Evolutionary conservation across 2,888 invertebrate species (phyloP), one percentile per base, ranked within the genome.

Genomic region (Penaeus monodon): DNA sequence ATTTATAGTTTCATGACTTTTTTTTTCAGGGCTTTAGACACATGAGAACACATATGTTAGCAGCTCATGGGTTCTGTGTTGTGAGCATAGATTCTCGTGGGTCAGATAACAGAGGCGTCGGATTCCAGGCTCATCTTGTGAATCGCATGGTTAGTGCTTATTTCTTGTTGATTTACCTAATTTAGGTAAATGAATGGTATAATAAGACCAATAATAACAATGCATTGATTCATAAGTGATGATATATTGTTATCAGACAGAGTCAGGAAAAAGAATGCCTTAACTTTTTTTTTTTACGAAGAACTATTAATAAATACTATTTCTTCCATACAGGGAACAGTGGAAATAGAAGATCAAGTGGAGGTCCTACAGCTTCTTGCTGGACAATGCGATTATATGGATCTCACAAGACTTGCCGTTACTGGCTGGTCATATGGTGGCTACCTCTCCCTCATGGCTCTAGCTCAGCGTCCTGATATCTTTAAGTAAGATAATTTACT

Each of bases 351-450:
- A 70, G 99, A 99, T 93, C 99, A 99, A 94, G 96, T 98, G 4
- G 98, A 99, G 93, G 98, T 98, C 0, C 93, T 99, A 80, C 95
- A 95, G 91, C 96, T 96, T 95, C 93, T 99, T 86, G 95, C 97
- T 0, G 95, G 96, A 90, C 95, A 95, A 90, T 94, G 96, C 7
- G 96, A 96, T 74, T 97, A 96, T 91, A 97, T 99, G 89, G 99
- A 99, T 92, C 94, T 98, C 94, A 95, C 94, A 91, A 94, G 99
- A 78, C 95, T 99, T 24, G 99, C 97, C 0, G 97, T 99, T 91
- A 98, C 98, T 92, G 99, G 99, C 0, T 99, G 99, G 99, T 99
- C 99, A 74, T 99, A 99, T 92, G 99, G 99, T 94, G 99, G 99
- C 57, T 99, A 99, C 93, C 94, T 99, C 66, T 97, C 98, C 89